Evolutionary conservation across 2,113 vertebrate species (phyloP), one percentile per base, ranked within the genome.

Genomic region (Chloebia gouldiae): DNA sequence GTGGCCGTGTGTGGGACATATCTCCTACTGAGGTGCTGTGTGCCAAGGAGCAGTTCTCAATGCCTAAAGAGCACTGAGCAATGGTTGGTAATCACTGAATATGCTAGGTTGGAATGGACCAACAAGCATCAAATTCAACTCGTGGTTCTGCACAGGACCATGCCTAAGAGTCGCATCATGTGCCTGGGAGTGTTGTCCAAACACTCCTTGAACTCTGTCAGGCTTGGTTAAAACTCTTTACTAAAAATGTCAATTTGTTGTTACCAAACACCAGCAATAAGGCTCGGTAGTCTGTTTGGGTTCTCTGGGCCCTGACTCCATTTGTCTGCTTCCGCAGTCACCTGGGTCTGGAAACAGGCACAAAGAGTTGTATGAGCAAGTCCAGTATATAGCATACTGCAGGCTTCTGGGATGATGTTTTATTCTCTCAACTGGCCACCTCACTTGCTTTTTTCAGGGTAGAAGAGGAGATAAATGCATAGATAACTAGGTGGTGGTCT

Each of bases 1-100:
- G 6, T 59, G 50, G 37, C 35, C 2, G 1, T 30, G 7, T 15
- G 14, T 5, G 12, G 44, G 31, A 10, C 6, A 6, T 0, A 0
- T 9, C 45, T 35, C 6, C 10, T 8, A 10, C 15, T 0, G 4
- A 39, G 39, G 4, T 2, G 39, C 9, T 10, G 7, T n/a, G 9
- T 33, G 24, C 25, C 20, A 31, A 28, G 54, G 14, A 15, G 49
- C 1, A 1, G 4, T 22, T 27, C 6, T 53, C 59, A 15, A 51
- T 12, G 20, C 37, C 13, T n/a, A 13, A 51, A 72, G 49, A 73
- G 12, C 35, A 11, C 3, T 57, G 24, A 61, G 13, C 3, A 69
- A 3, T 51, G 17, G 11, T 6, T 84, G 19, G 7, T 50, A 31
- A 45, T 45, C 40, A 40, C 23, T 68, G 60, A 42, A 33, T 27